Evolutionary conservation across 2,888 invertebrate species (phyloP).

Genomic region (Steromphala cineraria): DNA sequence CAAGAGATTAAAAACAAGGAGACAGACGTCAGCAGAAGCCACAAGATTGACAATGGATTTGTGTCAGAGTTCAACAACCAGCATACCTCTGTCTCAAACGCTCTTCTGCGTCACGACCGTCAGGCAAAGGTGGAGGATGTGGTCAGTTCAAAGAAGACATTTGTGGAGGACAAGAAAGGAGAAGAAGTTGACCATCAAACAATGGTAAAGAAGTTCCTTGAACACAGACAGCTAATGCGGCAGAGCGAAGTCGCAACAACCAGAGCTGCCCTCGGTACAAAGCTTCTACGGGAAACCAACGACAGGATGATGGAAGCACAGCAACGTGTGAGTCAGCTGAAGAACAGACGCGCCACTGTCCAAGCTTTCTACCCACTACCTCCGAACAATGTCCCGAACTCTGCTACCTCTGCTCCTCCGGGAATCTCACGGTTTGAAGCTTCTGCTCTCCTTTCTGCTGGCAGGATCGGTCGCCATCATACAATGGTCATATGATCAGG

Average conservation of each 20-base stretch:
- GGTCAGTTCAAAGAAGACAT: conserved; percentile 43
- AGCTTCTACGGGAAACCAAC: conserved; percentile 70
- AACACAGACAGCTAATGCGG: conserved; percentile 70
- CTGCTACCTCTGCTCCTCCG: conserved; percentile 42
- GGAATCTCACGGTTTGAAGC: conserved; percentile 56
- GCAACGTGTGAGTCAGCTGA: conserved; percentile 65
- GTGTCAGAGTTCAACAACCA: conserved; percentile 71
- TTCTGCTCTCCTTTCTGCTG: conserved; percentile 45
- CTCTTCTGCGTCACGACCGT: conserved; percentile 70
- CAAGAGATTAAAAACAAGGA: conserved; percentile 58
- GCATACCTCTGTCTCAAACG: conserved; percentile 74
- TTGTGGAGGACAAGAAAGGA: conserved; percentile 48
- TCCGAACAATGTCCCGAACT: conserved; percentile 47
- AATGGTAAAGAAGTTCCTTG: conserved; percentile 70
- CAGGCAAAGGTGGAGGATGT: conserved; percentile 65
- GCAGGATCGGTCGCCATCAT: conserved; percentile 58
- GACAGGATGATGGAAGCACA: conserved; percentile 67
- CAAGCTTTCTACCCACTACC: conserved; percentile 65
- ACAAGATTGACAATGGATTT: conserved; percentile 64
- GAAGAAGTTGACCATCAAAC: conserved; percentile 65
- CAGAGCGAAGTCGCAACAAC: conserved; percentile 71
- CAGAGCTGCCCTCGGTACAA: conserved; percentile 65
- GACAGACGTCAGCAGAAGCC: conserved; percentile 49
- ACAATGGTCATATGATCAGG: conserved; percentile 44
- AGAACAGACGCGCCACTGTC: conserved; percentile 57